Evolutionary conservation across 2,888 invertebrate genomes (phyloP), one percentile per base, ranked within the genome.

Genomic region (Ellobium chinense): DNA sequence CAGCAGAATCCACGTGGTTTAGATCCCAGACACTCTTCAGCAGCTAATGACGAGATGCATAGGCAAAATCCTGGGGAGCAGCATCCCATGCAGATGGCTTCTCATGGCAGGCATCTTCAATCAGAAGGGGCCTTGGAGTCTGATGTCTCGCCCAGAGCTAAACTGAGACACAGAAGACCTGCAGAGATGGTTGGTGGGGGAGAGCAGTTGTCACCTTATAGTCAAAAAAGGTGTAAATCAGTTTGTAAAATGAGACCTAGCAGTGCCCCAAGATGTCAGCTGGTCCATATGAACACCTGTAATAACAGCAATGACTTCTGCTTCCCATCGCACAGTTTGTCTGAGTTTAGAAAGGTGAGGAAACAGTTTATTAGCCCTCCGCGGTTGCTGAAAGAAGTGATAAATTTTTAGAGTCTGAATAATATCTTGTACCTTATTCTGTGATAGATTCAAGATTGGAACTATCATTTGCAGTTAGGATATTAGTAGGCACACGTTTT

Each of bases 331-430:
- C 34, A 9, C 54, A 75, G 65, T 29, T 27, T 75, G 1, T 31
- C 75, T 34, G 75, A 75, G 24, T 34, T 34, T 27, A 7, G 65
- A 63, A 75, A 29, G 75, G 75, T 75, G 54, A 65, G n/a, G n/a
- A n/a, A n/a, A n/a, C n/a, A n/a, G n/a, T n/a, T n/a, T n/a, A n/a
- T n/a, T n/a, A n/a, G n/a, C n/a, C n/a, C n/a, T n/a, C n/a, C n/a
- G n/a, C n/a, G n/a, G n/a, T n/a, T n/a, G n/a, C n/a, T n/a, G n/a
- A n/a, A n/a, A n/a, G n/a, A n/a, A n/a, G n/a, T n/a, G n/a, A n/a
- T n/a, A n/a, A n/a, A n/a, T n/a, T n/a, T n/a, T n/a, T n/a, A n/a
- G n/a, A n/a, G n/a, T n/a, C n/a, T n/a, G n/a, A n/a, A n/a, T n/a
- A n/a, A n/a, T n/a, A n/a, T n/a, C n/a, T n/a, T n/a, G n/a, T n/a